Evolutionary conservation across 1,140 invertebrate genomes (phyloP).

Genomic region (Drosophila kohkoa): DNA sequence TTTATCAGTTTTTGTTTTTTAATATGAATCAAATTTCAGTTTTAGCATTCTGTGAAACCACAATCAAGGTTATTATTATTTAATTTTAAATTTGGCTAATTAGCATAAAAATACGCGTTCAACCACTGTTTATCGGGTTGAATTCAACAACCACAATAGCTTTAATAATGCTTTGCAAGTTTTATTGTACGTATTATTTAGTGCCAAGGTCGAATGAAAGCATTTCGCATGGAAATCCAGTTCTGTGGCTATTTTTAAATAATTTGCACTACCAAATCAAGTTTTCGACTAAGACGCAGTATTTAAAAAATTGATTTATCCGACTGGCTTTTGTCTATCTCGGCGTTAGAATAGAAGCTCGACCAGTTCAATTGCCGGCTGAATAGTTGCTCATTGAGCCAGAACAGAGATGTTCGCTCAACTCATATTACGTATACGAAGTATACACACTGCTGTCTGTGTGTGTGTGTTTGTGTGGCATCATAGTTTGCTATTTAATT

Average conservation of each 20-base stretch:
- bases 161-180: too few species aligned
- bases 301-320: neutral
- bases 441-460: neutral
- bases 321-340: constrained; percentile 7
- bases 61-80: too few species aligned
- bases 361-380: neutral
- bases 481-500: constrained; percentile 5
- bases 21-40: too few species aligned
- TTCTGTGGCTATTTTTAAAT: constrained; percentile 1
- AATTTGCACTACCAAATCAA: neutral
- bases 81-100: too few species aligned
- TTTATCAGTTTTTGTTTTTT: too few species aligned
- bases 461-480: neutral
- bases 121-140: too few species aligned
- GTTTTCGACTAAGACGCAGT: neutral
- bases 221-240: neutral
- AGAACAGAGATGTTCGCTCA: constrained; percentile 14
- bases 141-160: neutral
- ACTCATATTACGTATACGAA: constrained; percentile 34
- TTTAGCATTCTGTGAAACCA: too few species aligned
- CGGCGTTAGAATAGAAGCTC: constrained; percentile 21
- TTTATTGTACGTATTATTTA: neutral
- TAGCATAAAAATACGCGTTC: too few species aligned
- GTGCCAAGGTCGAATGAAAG: neutral
- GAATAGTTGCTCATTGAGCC: constrained; percentile 11